These are phyloP conservation scores for Sardinella longiceps DNA, from an alignment of 2,797 vertebrate genomes.

Conservation along the genomic window DNA sequence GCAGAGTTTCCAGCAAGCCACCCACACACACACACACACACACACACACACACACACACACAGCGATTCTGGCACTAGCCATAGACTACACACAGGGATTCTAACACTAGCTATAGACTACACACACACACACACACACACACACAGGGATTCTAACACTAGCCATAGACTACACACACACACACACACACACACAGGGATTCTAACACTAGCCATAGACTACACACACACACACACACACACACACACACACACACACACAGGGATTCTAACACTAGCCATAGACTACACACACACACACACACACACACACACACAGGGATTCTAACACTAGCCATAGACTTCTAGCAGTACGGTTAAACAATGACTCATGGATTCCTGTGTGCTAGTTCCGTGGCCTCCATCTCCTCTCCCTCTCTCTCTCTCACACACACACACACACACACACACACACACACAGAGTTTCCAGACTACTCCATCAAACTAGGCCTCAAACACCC, in stretches of 20 bases:
- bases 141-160: too few relatives aligned
- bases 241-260: slow-evolving; percentile 6
- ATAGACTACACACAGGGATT: slow-evolving; percentile 46
- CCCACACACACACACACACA: background rate
- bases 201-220: too few relatives aligned
- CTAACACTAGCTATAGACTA: slow-evolving; percentile 72
- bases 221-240: background rate
- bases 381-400: slow-evolving; percentile 47
- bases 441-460: background rate
- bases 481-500: background rate
- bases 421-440: slow-evolving; percentile 15
- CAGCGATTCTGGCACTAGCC: too few relatives aligned
- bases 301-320: slow-evolving; percentile 5
- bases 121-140: background rate
- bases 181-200: background rate
- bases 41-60: background rate
- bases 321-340: slow-evolving; percentile 71
- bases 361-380: slow-evolving; percentile 84
- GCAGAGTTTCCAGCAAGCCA: too few relatives aligned
- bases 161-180: background rate
- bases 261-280: too few relatives aligned
- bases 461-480: background rate
- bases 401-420: background rate
- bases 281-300: background rate
- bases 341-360: slow-evolving; percentile 80